A percentile compares a stretch with the other conserved stretches of the same genome.
phyloP scores from a whole-genome alignment of 2,113 vertebrate species.

The Corythoichthys haematopterus region DNA sequence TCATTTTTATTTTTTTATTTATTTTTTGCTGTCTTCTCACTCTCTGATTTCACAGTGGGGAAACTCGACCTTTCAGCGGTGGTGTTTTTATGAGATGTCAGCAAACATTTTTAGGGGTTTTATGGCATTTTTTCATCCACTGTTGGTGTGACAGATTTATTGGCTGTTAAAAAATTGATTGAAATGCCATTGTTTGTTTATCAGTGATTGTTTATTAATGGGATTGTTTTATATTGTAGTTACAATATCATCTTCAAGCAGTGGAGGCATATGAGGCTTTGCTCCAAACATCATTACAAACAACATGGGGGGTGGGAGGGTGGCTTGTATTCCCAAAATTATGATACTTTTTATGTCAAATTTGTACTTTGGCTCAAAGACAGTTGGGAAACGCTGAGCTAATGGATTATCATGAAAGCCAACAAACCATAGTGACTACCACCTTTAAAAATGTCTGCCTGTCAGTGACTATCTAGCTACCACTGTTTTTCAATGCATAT shows the following conservation, averaged over 20 bases:
- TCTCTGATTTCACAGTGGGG: conserved; percentile 27
- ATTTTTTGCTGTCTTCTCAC: conserved; percentile 16
- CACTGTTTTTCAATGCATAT: not conserved
- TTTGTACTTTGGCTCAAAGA: not conserved
- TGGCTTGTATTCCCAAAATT: too few relatives aligned
- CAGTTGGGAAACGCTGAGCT: not conserved
- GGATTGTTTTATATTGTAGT: not conserved
- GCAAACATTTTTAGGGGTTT: conserved; percentile 4
- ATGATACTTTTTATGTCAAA: not conserved
- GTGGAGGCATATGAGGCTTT: not conserved
- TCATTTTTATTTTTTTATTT: not conserved
- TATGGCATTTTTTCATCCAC: not conserved
- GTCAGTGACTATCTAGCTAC: not conserved
- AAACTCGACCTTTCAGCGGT: conserved; percentile 5
- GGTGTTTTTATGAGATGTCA: conserved; percentile 12
- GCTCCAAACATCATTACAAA: not conserved
- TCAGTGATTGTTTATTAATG: not conserved
- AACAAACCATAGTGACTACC: not conserved
- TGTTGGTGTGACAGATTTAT: not conserved
- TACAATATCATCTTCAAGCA: not conserved
- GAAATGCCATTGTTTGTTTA: not conserved
- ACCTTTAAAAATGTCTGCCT: not conserved
- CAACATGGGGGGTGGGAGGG: too few relatives aligned
- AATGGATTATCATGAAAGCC: not conserved
- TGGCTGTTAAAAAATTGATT: not conserved